Conservation (phyloP, 2,888 invertebrate species). For the Scaeva pyrastri region DNA sequence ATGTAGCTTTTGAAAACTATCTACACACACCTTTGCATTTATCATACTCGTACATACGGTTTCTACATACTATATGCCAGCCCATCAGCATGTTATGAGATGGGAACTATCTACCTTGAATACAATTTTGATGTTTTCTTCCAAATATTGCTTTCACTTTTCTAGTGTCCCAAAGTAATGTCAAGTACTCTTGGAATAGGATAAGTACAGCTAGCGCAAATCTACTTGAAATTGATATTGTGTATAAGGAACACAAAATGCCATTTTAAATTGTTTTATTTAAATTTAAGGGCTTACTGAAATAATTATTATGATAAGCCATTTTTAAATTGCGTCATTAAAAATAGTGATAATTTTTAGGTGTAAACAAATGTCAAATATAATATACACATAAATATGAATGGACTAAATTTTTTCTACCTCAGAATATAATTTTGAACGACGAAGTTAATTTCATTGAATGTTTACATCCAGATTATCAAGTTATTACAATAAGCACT, state of each 20-base stretch:
- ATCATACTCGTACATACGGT: too few species aligned
- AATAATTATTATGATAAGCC: too few species aligned
- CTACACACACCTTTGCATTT: not conserved
- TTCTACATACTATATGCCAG: not conserved
- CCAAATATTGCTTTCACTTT: not conserved
- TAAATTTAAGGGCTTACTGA: not conserved
- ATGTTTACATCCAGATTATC: too few species aligned
- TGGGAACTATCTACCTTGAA: not conserved
- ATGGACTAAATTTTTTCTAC: too few species aligned
- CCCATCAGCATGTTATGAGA: too few species aligned
- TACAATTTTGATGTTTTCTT: constrained; percentile 3
- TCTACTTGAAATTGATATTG: constrained; percentile 3
- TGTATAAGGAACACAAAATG: not conserved
- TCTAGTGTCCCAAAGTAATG: not conserved
- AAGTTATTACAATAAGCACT: too few species aligned
- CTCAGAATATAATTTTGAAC: too few species aligned
- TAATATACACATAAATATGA: too few species aligned
- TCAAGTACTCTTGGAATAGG: constrained; percentile 1
- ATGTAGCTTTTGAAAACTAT: not conserved
- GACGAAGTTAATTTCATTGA: too few species aligned
- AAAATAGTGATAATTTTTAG: too few species aligned
- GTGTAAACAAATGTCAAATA: too few species aligned
- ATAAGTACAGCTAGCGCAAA: not conserved
- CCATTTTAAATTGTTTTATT: constrained; percentile 3
- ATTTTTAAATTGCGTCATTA: too few species aligned